Percentiles rank a stretch among this genome's conserved stretches.
Evolutionary conservation across 2,113 vertebrate genomes (phyloP).

Genomic region (Eptesicus fuscus): DNA sequence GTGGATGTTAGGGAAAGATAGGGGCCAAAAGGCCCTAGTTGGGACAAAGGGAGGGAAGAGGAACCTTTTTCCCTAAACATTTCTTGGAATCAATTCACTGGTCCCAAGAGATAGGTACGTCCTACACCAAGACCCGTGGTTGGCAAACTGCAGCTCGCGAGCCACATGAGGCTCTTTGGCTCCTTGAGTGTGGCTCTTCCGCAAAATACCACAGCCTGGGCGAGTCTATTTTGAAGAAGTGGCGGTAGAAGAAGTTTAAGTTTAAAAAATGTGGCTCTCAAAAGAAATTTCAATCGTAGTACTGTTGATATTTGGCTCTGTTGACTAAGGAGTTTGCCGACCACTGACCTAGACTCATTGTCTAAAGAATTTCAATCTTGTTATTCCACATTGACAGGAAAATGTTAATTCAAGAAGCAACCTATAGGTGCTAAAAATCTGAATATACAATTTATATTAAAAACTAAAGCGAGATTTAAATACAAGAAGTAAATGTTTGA

Average conservation of each 20-base stretch:
- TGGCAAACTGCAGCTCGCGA: too few species aligned
- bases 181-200: too few species aligned
- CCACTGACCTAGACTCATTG: background rate
- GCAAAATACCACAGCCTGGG: too few species aligned
- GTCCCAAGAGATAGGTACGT: background rate
- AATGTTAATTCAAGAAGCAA: background rate
- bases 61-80: background rate
- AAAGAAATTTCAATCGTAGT: too few species aligned
- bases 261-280: too few species aligned
- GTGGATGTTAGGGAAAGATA: background rate
- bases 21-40: too few species aligned
- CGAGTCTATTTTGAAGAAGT: too few species aligned
- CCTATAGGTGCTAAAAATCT: background rate
- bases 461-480: background rate
- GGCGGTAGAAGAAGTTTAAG: too few species aligned
- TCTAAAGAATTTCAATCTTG: background rate
- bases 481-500: slow-evolving; percentile 11
- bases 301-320: too few species aligned
- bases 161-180: too few species aligned
- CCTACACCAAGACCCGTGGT: background rate
- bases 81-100: background rate
- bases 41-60: background rate
- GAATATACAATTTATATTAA: background rate
- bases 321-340: too few species aligned
- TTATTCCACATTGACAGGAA: background rate